Base-by-base conservation (phyloP, 2,797 vertebrate genomes). In the Alfaro cultratus region DNA sequence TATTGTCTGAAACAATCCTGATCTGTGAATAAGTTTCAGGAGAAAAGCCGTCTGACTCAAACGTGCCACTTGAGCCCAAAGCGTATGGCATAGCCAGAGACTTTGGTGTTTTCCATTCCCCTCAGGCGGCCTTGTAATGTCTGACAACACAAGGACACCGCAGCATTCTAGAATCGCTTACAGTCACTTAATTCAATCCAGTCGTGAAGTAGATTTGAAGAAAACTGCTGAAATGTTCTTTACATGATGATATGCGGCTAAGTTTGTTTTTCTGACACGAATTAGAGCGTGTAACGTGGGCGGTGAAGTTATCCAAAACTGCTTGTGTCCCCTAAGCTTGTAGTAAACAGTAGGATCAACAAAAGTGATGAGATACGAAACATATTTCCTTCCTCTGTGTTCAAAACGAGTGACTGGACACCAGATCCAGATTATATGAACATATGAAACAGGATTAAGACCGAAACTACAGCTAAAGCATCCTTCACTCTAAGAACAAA, bases 141-240 rank as follows among this genome's bases (percentile, higher is more conserved):
- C 64, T 68, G 36, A 68, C 64, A 68, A 68, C 64, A 68, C 10
- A 68, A 41, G 21, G 64, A 68, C 36, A 68, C 64, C 64, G 10
- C 64, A 68, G 36, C 31, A 8, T 41, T 41, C 39, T 13, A 41
- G 10, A 23, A 21, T 12, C 36, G 4, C 23, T 68, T 13, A 41
- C 1, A 68, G 23, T 41, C 64, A 41, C 64, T 41, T 41, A 41
- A 68, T 68, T 13, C 10, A 41, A 13, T 26, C 64, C 64, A 41
- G 62, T 67, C 23, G 62, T 18, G 29, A 62, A 29, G 29, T 4
- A 62, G 31, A 67, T 67, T 39, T 41, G 64, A 39, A 23, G 64
- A 1, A 39, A 68, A 68, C 64, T 26, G 21, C 13, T 41, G 36
- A 41, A 68, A 68, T 68, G 10, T 41, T 18, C 21, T 6, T 68